These are phyloP conservation scores for Fragum sueziense DNA, from an alignment of 2,888 invertebrate genomes.

Conservation along the genomic window DNA sequence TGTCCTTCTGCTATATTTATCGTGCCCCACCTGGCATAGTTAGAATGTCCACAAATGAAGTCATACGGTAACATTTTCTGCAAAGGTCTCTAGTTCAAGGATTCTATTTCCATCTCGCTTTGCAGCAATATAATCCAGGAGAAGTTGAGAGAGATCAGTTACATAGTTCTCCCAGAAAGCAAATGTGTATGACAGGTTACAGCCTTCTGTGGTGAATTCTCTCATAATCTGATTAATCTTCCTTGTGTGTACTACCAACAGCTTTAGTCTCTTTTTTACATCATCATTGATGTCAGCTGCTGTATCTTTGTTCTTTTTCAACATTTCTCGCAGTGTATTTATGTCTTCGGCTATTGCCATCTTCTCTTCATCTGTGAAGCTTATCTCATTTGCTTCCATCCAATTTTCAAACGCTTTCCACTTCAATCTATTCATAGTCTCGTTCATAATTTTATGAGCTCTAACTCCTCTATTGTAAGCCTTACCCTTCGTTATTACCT, in stretches of 20 bases:
- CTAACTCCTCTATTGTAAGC: slow-evolving; percentile 37
- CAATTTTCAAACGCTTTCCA: slow-evolving; percentile 19
- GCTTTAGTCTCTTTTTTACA: slow-evolving; percentile 25
- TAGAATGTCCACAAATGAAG: slow-evolving; percentile 11
- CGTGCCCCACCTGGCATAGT: slow-evolving; percentile 33
- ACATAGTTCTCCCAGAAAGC: background rate
- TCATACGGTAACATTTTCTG: slow-evolving; percentile 29
- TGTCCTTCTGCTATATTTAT: slow-evolving; percentile 8
- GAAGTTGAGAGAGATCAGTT: slow-evolving; percentile 9
- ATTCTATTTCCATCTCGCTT: slow-evolving; percentile 21
- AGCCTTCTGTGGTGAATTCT: background rate
- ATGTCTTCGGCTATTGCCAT: background rate
- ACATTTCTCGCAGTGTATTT: background rate
- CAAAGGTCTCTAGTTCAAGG: slow-evolving; percentile 27
- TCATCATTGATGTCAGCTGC: slow-evolving; percentile 25
- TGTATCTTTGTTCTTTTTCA: slow-evolving; percentile 19
- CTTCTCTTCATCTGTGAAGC: background rate
- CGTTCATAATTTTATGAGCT: slow-evolving; percentile 23
- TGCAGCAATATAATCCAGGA: slow-evolving; percentile 19
- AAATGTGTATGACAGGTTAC: background rate
- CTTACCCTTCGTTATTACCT: slow-evolving; percentile 27
- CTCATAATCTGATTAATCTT: background rate
- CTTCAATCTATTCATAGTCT: slow-evolving; percentile 13
- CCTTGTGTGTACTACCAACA: slow-evolving; percentile 10
- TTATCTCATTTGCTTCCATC: background rate